These are phyloP conservation scores for Helostoma temminkii DNA, from an alignment of 2,797 vertebrate species.

Conservation along the genomic window DNA sequence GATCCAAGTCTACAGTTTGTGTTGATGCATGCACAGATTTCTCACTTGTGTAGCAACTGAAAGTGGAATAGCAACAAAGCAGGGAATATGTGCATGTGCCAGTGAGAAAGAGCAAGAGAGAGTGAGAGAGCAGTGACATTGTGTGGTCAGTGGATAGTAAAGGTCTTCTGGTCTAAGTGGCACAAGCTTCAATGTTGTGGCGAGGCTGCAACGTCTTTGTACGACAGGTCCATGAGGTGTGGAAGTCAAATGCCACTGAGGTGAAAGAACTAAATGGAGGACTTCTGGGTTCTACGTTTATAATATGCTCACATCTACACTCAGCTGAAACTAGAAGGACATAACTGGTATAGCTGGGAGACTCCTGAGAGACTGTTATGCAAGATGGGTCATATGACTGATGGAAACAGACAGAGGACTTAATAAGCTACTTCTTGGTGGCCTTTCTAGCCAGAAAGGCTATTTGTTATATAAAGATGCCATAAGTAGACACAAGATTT, in stretches of 20 bases:
- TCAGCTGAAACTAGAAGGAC: neutral
- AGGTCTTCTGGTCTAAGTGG: constrained; percentile 47
- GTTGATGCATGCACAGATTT: constrained; percentile 15
- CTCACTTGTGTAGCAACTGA: neutral
- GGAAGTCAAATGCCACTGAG: constrained; percentile 39
- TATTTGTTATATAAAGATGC: no score
- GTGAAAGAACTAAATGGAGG: constrained; percentile 29
- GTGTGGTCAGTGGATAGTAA: constrained; percentile 32
- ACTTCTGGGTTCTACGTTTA: constrained; percentile 7
- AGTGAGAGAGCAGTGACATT: neutral
- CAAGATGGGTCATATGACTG: neutral
- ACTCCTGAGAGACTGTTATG: neutral
- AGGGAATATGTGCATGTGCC: neutral
- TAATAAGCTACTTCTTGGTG: no score
- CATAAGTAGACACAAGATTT: no score
- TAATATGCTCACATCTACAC: neutral
- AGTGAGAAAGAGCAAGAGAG: neutral
- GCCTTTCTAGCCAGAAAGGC: no score
- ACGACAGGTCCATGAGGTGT: constrained; percentile 36
- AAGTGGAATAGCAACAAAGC: constrained; percentile 13
- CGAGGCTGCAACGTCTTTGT: constrained; percentile 18
- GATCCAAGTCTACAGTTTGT: constrained; percentile 5
- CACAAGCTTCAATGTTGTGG: constrained; percentile 11
- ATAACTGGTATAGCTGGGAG: neutral
- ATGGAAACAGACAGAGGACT: neutral